A percentile compares a stretch with the other conserved stretches of the same genome.
Conservation (phyloP, 2,888 invertebrate genomes). For the Tenodera sinensis region DNA sequence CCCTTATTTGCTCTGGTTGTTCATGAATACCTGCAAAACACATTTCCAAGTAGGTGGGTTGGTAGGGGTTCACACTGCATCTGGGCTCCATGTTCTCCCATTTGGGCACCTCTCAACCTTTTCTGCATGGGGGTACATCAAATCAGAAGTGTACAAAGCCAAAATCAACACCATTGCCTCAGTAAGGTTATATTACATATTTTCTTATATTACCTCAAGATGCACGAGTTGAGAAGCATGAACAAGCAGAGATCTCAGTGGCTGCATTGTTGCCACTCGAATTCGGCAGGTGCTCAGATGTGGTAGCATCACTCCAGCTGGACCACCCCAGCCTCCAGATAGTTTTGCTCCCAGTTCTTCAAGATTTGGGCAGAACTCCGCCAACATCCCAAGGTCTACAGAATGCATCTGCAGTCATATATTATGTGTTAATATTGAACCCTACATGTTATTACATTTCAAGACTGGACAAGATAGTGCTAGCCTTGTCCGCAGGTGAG, state of each 20-base stretch:
- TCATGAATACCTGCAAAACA: too few species aligned
- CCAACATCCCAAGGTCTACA: conserved; percentile 34
- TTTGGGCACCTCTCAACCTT: too few species aligned
- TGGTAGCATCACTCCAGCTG: conserved; percentile 20
- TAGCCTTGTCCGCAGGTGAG: too few species aligned
- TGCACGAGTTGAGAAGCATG: conserved; percentile 16
- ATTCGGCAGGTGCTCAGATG: conserved; percentile 22
- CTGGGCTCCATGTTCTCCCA: too few species aligned
- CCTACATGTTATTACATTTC: background rate
- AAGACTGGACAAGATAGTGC: too few species aligned
- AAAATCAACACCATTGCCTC: background rate
- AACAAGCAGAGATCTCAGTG: conserved; percentile 22
- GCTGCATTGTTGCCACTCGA: conserved; percentile 23
- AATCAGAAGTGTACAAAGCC: too few species aligned
- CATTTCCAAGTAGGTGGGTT: too few species aligned
- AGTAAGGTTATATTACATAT: background rate
- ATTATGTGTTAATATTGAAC: background rate
- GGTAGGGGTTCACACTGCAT: too few species aligned
- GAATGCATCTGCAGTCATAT: conserved; percentile 32
- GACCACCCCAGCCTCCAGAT: conserved; percentile 20
- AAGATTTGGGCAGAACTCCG: conserved; percentile 34
- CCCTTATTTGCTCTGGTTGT: too few species aligned
- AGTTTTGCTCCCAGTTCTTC: conserved; percentile 36
- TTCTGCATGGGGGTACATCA: too few species aligned
- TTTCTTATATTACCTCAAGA: conserved; percentile 23